Conservation (phyloP, 92 coral and sea anemone species). For the Isaurus tuberculatus region DNA sequence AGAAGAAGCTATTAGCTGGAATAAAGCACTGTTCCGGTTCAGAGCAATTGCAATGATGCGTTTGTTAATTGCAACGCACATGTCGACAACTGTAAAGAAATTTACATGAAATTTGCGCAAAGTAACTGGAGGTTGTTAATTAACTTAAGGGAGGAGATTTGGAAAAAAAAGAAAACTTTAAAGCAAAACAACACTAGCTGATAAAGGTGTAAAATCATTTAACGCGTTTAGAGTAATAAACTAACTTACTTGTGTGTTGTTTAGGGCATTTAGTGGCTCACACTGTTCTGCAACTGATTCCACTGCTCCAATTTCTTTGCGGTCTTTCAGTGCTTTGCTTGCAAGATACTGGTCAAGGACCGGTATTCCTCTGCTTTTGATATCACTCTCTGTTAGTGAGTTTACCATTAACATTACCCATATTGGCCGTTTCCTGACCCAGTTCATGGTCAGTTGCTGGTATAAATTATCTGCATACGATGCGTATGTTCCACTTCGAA, state of each 20-base stretch:
- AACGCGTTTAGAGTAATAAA: background rate
- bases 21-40: slow-evolving; percentile 38
- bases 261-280: slow-evolving; percentile 81
- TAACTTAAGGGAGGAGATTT: slow-evolving; percentile 1
- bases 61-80: slow-evolving; percentile 34
- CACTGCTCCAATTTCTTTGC: slow-evolving; percentile 80
- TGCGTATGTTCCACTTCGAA: slow-evolving; percentile 52
- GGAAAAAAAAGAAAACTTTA: background rate
- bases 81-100: slow-evolving; percentile 39
- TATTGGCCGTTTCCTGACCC: slow-evolving; percentile 93
- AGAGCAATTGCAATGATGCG: slow-evolving; percentile 6
- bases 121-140: slow-evolving; percentile 21
- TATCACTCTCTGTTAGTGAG: slow-evolving; percentile 92
- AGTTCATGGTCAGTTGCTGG: slow-evolving; percentile 86
- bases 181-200: background rate
- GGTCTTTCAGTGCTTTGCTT: slow-evolving; percentile 67
- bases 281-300: slow-evolving; percentile 95
- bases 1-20: slow-evolving; percentile 27
- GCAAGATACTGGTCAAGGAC: slow-evolving; percentile 94
- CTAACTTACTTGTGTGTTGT: slow-evolving; percentile 75
- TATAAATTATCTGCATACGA: slow-evolving; percentile 76
- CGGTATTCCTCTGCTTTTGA: slow-evolving; percentile 83
- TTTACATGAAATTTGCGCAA: slow-evolving; percentile 41
- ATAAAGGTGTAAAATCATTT: slow-evolving; percentile 33
- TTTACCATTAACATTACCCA: slow-evolving; percentile 98